These are phyloP conservation scores for Ethmia dodecea DNA, from an alignment of 2,888 invertebrate species.

Conservation along the genomic window DNA sequence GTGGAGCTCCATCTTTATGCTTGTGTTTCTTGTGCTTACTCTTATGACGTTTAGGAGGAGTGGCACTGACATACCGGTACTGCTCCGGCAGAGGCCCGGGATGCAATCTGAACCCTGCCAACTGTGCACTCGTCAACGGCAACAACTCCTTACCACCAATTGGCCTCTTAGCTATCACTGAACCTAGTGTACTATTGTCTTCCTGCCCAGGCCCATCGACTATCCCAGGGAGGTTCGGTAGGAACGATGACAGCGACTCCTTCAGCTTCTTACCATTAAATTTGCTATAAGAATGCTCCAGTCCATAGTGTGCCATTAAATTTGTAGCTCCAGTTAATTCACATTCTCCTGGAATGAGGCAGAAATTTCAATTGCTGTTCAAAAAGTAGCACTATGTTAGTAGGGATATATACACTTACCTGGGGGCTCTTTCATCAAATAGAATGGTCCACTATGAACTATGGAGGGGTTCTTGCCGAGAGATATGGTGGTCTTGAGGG, in stretches of 20 bases:
- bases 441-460: constrained; percentile 98
- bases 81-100: constrained; percentile 98
- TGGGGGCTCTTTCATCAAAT: constrained; percentile 98
- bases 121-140: constrained; percentile 90
- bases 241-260: constrained; percentile 95
- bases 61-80: constrained; percentile 94
- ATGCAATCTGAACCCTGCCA: constrained; percentile 95
- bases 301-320: constrained; percentile 96
- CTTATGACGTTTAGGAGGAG: constrained; percentile 95
- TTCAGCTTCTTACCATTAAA: constrained; percentile 97
- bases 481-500: constrained; percentile 97
- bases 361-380: too few species aligned
- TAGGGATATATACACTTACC: too few species aligned
- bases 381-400: too few species aligned
- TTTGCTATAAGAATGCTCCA: constrained; percentile 98
- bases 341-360: constrained; percentile 89
- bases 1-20: constrained; percentile 91
- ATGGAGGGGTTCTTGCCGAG: constrained; percentile 98
- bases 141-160: constrained; percentile 91
- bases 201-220: constrained; percentile 94
- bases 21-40: constrained; percentile 97
- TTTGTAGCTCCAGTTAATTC: constrained; percentile 97
- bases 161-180: constrained; percentile 96
- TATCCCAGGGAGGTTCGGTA: constrained; percentile 96
- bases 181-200: constrained; percentile 91